Conservation (phyloP, 1,140 invertebrate genomes). For the Drosophila chauvacae region DNA sequence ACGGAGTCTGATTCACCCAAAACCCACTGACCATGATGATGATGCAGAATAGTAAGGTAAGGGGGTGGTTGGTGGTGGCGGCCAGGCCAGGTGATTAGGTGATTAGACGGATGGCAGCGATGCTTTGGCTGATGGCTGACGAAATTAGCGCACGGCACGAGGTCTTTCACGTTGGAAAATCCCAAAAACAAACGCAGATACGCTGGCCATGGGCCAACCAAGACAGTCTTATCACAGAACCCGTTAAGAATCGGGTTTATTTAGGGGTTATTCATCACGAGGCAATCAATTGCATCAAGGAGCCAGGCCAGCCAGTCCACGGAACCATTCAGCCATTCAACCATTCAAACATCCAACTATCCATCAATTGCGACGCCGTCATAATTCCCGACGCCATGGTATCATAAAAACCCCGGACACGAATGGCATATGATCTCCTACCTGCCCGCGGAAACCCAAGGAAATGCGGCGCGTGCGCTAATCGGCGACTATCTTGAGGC, state of each 20-base stretch:
- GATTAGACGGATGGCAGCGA: slow-evolving; percentile 33
- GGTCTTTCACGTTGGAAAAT: slow-evolving; percentile 42
- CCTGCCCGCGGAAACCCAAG: slow-evolving; percentile 18
- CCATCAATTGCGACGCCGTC: slow-evolving; percentile 36
- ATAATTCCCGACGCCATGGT: slow-evolving; percentile 44
- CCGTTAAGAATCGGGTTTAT: background rate
- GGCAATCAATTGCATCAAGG: slow-evolving; percentile 32
- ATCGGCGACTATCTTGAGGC: slow-evolving; percentile 22
- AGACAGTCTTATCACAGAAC: slow-evolving; percentile 21
- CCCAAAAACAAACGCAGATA: slow-evolving; percentile 42
- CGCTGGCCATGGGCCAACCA: slow-evolving; percentile 15
- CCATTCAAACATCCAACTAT: slow-evolving; percentile 4
- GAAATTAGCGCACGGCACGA: slow-evolving; percentile 43
- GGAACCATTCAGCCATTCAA: background rate
- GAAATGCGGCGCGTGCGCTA: slow-evolving; percentile 53
- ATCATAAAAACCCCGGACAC: slow-evolving; percentile 26
- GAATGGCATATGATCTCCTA: slow-evolving; percentile 20
- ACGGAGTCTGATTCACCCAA: slow-evolving; percentile 53
- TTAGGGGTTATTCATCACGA: slow-evolving; percentile 35
- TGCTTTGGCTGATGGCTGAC: slow-evolving; percentile 23
- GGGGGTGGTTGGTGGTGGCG: background rate
- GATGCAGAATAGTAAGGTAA: slow-evolving; percentile 50
- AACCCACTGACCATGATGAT: slow-evolving; percentile 71
- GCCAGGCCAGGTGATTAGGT: slow-evolving; percentile 1
- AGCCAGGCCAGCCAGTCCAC: background rate